Base-by-base conservation (phyloP, 2,888 invertebrate genomes). In the Ophioninae sp. region DNA sequence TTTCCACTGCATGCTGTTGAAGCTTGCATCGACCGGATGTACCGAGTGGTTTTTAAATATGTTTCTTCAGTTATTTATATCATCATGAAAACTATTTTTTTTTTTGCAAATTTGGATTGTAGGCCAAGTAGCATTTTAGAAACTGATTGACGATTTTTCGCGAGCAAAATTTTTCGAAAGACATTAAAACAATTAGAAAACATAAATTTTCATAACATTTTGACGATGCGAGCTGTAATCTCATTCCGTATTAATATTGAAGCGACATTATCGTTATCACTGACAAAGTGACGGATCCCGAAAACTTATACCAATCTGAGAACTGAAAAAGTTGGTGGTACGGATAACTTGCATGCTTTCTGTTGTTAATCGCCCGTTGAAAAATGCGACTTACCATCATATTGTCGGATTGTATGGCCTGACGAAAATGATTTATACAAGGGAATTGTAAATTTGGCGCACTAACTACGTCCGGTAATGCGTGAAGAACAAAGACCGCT, bases 401-500 rank as follows among this genome's bases (percentile, higher is more conserved):
- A 91, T 95, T 95, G 62, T 95, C 94, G 82, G 95, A 95, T 89
- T 96, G 95, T 75, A 97, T 94, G 88, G 97, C 97, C 90, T 97
- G 97, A 57, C 97, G 94, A 93, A 98, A 98, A 91, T 98, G 96
- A 94, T 98, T 97, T 89, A 99, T 97, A 91, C 98, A 98, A 0
- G 98, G 98, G 93, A 97, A 97, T 92, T 97, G 97, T 76, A 99
- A 93, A 88, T 97, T 96, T 13, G 97, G 96, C 50, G 97, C 96
- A 44, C 95, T 94, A 13, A 96, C 95, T 13, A 97, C 96, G 87
- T 96, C 95, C 0, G 96, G 95, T 1, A 97, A 96, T 7, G 98
- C 96, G 88, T 97, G 96, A 62, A 97, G 95, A 84, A 99, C 95
- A 88, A 99, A 97, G 8, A 98, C 97, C 2, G 97, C 96, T 91